Conservation (phyloP, 92 coral and sea anemone genomes). For the Palythoa grandiflora region DNA sequence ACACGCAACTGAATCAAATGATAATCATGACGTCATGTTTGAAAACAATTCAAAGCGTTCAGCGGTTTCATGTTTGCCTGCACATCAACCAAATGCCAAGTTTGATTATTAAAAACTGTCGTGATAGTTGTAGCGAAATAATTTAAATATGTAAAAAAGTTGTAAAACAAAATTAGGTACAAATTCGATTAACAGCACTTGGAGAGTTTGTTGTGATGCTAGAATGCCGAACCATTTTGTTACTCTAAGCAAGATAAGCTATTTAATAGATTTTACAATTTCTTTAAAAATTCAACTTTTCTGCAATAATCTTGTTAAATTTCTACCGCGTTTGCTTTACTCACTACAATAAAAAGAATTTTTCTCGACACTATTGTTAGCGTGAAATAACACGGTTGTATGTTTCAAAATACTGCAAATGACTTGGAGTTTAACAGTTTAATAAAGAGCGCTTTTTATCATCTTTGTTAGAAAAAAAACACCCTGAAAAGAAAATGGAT, state of each 20-base stretch:
- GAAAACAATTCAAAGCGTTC: not conserved
- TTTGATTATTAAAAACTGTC: not conserved
- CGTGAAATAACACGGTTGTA: not conserved
- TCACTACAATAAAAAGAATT: not conserved
- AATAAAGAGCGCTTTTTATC: not conserved
- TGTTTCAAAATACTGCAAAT: not conserved
- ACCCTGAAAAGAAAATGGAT: no score
- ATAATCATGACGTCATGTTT: not conserved
- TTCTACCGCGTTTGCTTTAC: not conserved
- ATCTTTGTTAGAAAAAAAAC: not conserved
- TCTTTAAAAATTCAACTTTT: not conserved
- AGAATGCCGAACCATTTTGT: no score
- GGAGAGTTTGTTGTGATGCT: not conserved
- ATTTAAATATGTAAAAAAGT: not conserved
- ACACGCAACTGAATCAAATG: not conserved
- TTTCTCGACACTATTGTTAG: not conserved
- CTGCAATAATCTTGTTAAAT: not conserved
- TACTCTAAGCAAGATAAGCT: not conserved
- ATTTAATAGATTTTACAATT: not conserved
- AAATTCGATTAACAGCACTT: not conserved
- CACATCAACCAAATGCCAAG: not conserved
- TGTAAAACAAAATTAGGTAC: not conserved
- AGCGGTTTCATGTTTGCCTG: not conserved
- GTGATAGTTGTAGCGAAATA: not conserved
- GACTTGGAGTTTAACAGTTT: not conserved